These are phyloP conservation scores for Magallana ariakensis DNA, from an alignment of 1,140 invertebrate species.

Conservation along the genomic window DNA sequence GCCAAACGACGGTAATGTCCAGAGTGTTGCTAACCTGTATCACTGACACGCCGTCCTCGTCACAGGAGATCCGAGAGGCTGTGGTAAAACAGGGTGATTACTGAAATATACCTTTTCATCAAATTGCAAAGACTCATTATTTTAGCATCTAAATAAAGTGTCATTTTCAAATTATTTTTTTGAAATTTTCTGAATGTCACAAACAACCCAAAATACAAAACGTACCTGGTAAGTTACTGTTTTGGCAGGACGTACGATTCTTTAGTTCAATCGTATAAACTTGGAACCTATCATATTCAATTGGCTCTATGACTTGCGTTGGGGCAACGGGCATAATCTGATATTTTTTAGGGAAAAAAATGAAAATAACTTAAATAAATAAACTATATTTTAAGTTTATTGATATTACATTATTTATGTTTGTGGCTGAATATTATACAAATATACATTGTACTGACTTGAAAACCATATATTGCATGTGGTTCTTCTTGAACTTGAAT, in stretches of 20 bases:
- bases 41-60: slow-evolving; percentile 42
- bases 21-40: slow-evolving; percentile 44
- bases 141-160: too few species aligned
- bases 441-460: background rate
- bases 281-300: slow-evolving; percentile 2
- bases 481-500: slow-evolving; percentile 16
- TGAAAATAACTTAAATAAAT: too few species aligned
- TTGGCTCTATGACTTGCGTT: background rate
- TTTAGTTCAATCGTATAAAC: background rate
- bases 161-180: background rate
- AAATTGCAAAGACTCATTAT: too few species aligned
- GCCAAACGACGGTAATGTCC: slow-evolving; percentile 39
- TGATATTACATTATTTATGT: too few species aligned
- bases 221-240: background rate
- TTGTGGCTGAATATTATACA: too few species aligned
- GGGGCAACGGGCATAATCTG: slow-evolving; percentile 9
- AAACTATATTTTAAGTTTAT: too few species aligned
- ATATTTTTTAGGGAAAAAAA: too few species aligned
- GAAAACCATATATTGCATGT: slow-evolving; percentile 14
- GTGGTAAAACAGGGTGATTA: background rate
- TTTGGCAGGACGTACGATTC: background rate
- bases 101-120: too few species aligned
- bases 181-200: background rate
- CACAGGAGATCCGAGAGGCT: slow-evolving; percentile 39
- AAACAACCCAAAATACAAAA: background rate